Evolutionary conservation across 2,888 invertebrate species (phyloP).

Genomic region (Siphlonurus alternatus): DNA sequence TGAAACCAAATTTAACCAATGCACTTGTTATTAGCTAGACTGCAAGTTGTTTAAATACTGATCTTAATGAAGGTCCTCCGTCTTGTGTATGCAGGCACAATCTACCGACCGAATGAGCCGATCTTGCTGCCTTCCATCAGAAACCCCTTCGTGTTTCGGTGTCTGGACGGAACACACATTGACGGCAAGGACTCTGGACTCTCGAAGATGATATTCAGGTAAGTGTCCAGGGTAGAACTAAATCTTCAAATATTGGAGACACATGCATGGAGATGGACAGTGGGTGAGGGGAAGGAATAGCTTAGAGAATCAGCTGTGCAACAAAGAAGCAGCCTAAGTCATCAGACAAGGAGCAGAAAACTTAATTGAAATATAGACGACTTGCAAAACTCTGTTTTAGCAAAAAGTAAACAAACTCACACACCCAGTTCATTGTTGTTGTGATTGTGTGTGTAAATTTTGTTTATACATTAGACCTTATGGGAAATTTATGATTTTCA

Average conservation of each 20-base stretch:
- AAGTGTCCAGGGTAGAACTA: conserved; percentile 12
- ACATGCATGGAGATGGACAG: neutral
- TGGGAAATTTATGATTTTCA: too few relatives aligned
- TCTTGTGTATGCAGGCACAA: conserved; percentile 21
- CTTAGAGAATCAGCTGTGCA: neutral
- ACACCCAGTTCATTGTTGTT: too few relatives aligned
- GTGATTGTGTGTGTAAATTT: too few relatives aligned
- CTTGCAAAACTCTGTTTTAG: too few relatives aligned
- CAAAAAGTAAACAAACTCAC: too few relatives aligned
- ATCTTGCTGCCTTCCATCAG: conserved; percentile 28
- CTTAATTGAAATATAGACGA: too few relatives aligned
- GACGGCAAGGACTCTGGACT: conserved; percentile 30
- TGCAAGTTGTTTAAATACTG: neutral
- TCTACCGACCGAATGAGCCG: conserved; percentile 29
- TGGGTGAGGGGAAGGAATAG: neutral
- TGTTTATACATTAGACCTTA: too few relatives aligned
- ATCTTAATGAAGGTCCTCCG: neutral
- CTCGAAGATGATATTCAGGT: conserved; percentile 28
- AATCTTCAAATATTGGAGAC: neutral
- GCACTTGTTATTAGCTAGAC: too few relatives aligned
- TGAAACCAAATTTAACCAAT: too few relatives aligned
- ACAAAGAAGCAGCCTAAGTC: neutral
- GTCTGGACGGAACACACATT: conserved; percentile 28
- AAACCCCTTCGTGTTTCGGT: conserved; percentile 31
- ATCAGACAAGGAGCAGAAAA: too few relatives aligned